Evolutionary conservation across 2,888 invertebrate species (phyloP).

Genomic region (Pristionchus entomophagus): DNA sequence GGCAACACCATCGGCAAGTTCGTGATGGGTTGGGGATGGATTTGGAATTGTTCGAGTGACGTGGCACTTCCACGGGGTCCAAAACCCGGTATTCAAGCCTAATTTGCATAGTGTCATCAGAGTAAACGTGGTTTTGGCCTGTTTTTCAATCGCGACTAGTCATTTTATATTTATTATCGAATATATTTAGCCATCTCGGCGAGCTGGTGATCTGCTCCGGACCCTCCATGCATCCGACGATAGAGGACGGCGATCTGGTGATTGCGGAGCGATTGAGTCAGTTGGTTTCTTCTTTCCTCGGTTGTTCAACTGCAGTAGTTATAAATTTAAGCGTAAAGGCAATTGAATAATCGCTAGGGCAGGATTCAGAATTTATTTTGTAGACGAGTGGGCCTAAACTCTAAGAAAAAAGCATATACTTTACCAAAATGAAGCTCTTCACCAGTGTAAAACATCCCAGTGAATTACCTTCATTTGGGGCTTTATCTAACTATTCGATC

Average conservation of each 20-base stretch:
- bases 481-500: neutral
- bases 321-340: neutral
- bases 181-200: slow-evolving; percentile 55
- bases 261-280: slow-evolving; percentile 66
- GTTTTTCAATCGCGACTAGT: too few relatives aligned
- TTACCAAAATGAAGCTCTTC: too few relatives aligned
- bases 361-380: too few relatives aligned
- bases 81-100: neutral
- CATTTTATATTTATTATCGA: too few relatives aligned
- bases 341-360: too few relatives aligned
- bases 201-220: slow-evolving; percentile 68
- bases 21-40: neutral
- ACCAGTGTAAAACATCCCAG: too few relatives aligned
- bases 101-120: neutral
- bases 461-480: too few relatives aligned
- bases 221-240: slow-evolving; percentile 71
- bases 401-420: too few relatives aligned
- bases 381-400: too few relatives aligned
- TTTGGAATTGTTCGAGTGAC: neutral
- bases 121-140: too few relatives aligned
- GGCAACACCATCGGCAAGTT: slow-evolving; percentile 33
- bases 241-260: slow-evolving; percentile 71
- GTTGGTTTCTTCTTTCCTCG: slow-evolving; percentile 15
- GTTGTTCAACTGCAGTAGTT: neutral
- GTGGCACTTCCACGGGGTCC: neutral